A percentile compares a stretch with the other conserved stretches of the same genome.
phyloP scores from a whole-genome alignment of 2,888 invertebrate genomes.

The Encarsia formosa region DNA sequence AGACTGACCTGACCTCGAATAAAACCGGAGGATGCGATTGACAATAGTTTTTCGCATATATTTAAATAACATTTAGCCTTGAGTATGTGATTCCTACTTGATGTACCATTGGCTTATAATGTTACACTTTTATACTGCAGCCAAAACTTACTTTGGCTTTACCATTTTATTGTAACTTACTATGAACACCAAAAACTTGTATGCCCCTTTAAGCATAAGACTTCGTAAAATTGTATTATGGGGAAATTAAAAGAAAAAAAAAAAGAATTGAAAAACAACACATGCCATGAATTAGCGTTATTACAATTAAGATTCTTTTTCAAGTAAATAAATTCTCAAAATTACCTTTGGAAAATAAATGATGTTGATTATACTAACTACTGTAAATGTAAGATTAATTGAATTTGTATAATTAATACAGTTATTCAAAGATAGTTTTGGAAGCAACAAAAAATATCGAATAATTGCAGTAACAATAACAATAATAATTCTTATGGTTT shows the following conservation, averaged over 20 bases:
- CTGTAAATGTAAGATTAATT: slow-evolving; percentile 11
- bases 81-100: slow-evolving; percentile 12
- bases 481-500: too few species aligned
- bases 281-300: slow-evolving; percentile 12
- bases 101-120: slow-evolving; percentile 3
- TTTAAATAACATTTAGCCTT: slow-evolving; percentile 16
- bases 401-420: slow-evolving; percentile 12
- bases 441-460: slow-evolving; percentile 8
- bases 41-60: slow-evolving; percentile 13
- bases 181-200: slow-evolving; percentile 7
- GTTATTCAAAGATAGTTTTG: slow-evolving; percentile 12
- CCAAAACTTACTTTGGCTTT: slow-evolving; percentile 6
- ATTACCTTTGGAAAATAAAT: slow-evolving; percentile 14
- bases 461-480: too few species aligned
- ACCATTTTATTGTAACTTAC: slow-evolving; percentile 6
- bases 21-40: background rate
- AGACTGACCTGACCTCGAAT: slow-evolving; percentile 16
- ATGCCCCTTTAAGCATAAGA: background rate
- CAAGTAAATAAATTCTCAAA: slow-evolving; percentile 4
- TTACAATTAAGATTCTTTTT: slow-evolving; percentile 4
- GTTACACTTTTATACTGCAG: slow-evolving; percentile 12
- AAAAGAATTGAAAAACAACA: slow-evolving; percentile 1
- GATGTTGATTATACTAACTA: slow-evolving; percentile 16
- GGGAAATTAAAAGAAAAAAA: slow-evolving; percentile 5
- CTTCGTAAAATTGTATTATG: slow-evolving; percentile 3